A percentile compares a stretch with the other conserved stretches of the same genome.
phyloP scores from a whole-genome alignment of 2,797 vertebrate species.

The Allobates femoralis region DNA sequence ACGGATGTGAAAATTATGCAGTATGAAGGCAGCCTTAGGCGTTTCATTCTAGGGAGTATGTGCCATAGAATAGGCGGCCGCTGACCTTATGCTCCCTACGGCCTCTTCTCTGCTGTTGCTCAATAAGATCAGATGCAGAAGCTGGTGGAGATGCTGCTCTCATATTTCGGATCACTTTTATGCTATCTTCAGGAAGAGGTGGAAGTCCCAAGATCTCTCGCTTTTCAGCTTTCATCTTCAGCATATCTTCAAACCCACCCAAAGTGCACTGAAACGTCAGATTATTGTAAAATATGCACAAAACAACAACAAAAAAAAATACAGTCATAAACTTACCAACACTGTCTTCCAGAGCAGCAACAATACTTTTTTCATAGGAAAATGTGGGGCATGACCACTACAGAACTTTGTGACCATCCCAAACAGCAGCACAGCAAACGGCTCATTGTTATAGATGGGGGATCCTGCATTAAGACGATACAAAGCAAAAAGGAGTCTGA shows the following conservation, averaged over 20 bases:
- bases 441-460: constrained; percentile 91
- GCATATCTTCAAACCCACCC: constrained; percentile 95
- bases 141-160: constrained; percentile 94
- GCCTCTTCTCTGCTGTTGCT: constrained; percentile 96
- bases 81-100: constrained; percentile 93
- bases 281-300: neutral
- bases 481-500: neutral
- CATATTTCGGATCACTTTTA: constrained; percentile 94
- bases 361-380: constrained; percentile 98
- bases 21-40: no score
- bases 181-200: constrained; percentile 95
- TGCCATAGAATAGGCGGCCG: neutral
- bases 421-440: constrained; percentile 96
- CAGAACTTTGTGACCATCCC: constrained; percentile 99
- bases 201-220: constrained; percentile 86
- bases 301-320: neutral
- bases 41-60: no score
- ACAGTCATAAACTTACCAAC: constrained; percentile 80
- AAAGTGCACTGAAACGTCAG: constrained; percentile 84
- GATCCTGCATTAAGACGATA: constrained; percentile 78
- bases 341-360: constrained; percentile 95
- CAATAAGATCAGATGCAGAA: constrained; percentile 94
- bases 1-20: no score
- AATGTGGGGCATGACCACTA: constrained; percentile 96
- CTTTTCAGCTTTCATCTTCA: constrained; percentile 88